Conservation (phyloP, 92 coral and sea anemone species). For the Palythoa heliodiscus region DNA sequence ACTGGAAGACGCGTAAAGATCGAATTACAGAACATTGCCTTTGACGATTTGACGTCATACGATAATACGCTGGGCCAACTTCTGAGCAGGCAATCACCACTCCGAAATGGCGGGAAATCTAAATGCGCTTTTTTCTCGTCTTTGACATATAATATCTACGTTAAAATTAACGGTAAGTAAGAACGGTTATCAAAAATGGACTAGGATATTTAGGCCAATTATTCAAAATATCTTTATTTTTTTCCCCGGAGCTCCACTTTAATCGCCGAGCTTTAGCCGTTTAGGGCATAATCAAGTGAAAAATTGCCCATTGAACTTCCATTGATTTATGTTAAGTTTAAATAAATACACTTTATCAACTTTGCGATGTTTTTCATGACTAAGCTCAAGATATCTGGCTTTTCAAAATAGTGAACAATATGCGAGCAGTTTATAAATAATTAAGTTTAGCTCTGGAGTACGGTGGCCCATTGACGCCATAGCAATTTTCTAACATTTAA, state of each 20-base stretch:
- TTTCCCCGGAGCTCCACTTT: slow-evolving; percentile 42
- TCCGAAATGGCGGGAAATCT: slow-evolving; percentile 50
- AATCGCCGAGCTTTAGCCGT: no score
- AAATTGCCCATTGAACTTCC: no score
- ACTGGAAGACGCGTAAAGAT: background rate
- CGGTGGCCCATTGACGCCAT: no score
- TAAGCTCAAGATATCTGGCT: no score
- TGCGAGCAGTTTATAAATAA: no score
- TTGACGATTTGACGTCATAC: background rate
- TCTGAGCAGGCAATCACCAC: background rate
- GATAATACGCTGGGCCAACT: background rate
- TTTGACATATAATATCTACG: slow-evolving; percentile 30
- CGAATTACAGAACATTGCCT: background rate
- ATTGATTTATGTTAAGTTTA: no score
- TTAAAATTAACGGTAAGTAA: slow-evolving; percentile 20
- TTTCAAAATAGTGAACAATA: no score
- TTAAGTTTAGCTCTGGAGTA: no score
- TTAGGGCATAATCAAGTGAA: no score
- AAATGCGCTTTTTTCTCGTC: slow-evolving; percentile 30
- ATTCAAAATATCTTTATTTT: slow-evolving; percentile 35
- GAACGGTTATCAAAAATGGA: slow-evolving; percentile 28
- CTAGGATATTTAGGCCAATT: slow-evolving; percentile 15
- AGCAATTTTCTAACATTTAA: no score
- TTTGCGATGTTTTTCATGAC: no score
- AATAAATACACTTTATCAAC: no score